Evolutionary conservation across 2,888 invertebrate genomes (phyloP), one percentile per base, ranked within the genome.

Genomic region (Trisateles emortualis): DNA sequence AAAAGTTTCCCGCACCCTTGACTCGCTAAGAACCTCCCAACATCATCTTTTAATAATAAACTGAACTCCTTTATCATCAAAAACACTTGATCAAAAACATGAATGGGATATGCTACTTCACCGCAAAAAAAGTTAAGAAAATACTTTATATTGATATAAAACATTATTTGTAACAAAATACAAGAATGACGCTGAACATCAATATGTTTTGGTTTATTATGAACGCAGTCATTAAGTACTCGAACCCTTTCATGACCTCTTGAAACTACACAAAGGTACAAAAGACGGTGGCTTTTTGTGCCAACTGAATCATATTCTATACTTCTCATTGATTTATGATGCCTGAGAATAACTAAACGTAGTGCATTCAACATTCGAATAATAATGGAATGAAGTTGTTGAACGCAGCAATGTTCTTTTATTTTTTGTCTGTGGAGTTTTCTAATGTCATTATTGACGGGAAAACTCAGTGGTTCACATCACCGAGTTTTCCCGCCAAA

Each of bases 191-290:
- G 59, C 49, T 55, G 51, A 46, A 47, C 62, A 71, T 61, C 55
- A 58, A 60, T 71, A 64, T 71, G 74, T 68, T 73, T 64, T 64
- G 59, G 64, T 53, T 62, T 60, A 72, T 83, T 83, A 81, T 79
- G 66, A 57, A 59, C 53, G 63, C 56, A 58, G 79, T 86, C 84
- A 87, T 86, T 86, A 88, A 76, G 73, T 70, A 72, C 86, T 84
- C 73, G 62, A 83, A 86, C 82, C 86, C 89, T 87, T 86, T 82
- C 68, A 75, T 59, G 59, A 49, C 36, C 71, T 58, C 68, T 74
- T 60, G 65, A 73, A 68, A 49, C 66, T 59, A 36, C 41, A 72
- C 69, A 74, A 66, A 68, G 58, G 56, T 17, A 78, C 75, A 81
- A 82, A 79, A 73, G 80, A 79, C 78, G 76, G 79, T 76, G 79